Conservation (phyloP, 2,113 vertebrate genomes). For the Corythoichthys haematopterus region DNA sequence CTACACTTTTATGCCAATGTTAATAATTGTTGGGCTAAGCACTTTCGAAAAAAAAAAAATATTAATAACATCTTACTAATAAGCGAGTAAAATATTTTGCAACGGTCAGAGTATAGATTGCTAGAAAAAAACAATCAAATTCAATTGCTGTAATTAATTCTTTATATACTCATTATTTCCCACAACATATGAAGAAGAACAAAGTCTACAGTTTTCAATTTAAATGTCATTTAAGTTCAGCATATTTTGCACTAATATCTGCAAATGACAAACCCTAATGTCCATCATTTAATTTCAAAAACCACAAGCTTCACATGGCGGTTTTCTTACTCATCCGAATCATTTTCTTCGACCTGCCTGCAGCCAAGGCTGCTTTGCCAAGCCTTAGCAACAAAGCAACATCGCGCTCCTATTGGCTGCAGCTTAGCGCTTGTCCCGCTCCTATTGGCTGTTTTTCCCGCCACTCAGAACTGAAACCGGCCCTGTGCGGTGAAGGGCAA, state of each 20-base stretch:
- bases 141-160: not conserved
- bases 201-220: not conserved
- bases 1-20: too few relatives aligned
- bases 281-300: not conserved
- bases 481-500: constrained; percentile 42
- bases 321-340: not conserved
- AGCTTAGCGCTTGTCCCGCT: not conserved
- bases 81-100: too few relatives aligned
- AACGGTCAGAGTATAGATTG: too few relatives aligned
- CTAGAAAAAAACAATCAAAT: too few relatives aligned
- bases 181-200: not conserved
- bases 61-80: too few relatives aligned
- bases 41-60: too few relatives aligned
- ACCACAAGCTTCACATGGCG: not conserved
- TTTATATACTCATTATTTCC: not conserved
- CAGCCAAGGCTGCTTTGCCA: constrained; percentile 14
- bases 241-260: not conserved
- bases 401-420: constrained; percentile 51
- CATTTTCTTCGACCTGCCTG: not conserved
- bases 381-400: constrained; percentile 61
- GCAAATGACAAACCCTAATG: not conserved
- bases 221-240: not conserved
- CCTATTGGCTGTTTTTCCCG: constrained; percentile 44
- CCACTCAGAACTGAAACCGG: constrained; percentile 40
- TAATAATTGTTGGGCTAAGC: too few relatives aligned